A percentile compares a stretch with the other conserved stretches of the same genome.
These are phyloP conservation scores for Scaptomyza caliginosa DNA, from an alignment of 2,888 invertebrate genomes.

Conservation along the genomic window DNA sequence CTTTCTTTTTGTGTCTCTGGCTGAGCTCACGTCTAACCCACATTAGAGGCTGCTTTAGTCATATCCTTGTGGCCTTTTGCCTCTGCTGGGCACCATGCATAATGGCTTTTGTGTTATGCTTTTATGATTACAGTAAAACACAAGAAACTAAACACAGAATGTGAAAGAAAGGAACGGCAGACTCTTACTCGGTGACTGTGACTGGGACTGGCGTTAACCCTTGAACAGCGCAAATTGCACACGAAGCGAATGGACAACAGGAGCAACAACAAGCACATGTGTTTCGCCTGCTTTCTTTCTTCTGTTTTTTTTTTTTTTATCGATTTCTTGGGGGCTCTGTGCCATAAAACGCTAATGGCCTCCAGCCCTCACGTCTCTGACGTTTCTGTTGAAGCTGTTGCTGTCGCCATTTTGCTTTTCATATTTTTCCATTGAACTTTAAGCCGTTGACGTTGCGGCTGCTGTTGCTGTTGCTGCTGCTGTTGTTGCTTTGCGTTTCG, in stretches of 20 bases:
- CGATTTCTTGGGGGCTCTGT: slow-evolving; percentile 62
- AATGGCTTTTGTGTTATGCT: slow-evolving; percentile 75
- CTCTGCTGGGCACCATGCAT: slow-evolving; percentile 39
- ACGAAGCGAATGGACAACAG: slow-evolving; percentile 30
- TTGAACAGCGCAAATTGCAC: slow-evolving; percentile 52
- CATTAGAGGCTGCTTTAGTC: slow-evolving; percentile 37
- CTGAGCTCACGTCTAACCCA: slow-evolving; percentile 27
- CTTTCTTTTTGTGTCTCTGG: background rate
- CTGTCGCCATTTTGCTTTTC: slow-evolving; percentile 72
- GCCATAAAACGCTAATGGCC: slow-evolving; percentile 73
- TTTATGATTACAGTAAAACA: slow-evolving; percentile 70
- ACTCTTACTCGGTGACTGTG: slow-evolving; percentile 9
- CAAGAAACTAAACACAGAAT: slow-evolving; percentile 12
- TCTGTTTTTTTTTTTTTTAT: slow-evolving; percentile 48
- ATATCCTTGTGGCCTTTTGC: slow-evolving; percentile 38
- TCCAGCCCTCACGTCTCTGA: slow-evolving; percentile 23
- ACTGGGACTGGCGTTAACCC: slow-evolving; percentile 56
- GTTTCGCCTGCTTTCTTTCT: too few relatives aligned
- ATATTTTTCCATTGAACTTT: slow-evolving; percentile 75
- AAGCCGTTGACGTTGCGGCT: slow-evolving; percentile 56
- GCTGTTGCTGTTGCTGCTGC: slow-evolving; percentile 12
- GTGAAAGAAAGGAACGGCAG: slow-evolving; percentile 11
- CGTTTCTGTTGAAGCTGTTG: slow-evolving; percentile 12
- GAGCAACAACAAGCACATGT: slow-evolving; percentile 43
- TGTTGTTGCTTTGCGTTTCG: slow-evolving; percentile 17